Percentiles rank a stretch among this genome's conserved stretches.
Evolutionary conservation across 1,140 invertebrate genomes (phyloP).

Genomic region (Drosophila persimilis): DNA sequence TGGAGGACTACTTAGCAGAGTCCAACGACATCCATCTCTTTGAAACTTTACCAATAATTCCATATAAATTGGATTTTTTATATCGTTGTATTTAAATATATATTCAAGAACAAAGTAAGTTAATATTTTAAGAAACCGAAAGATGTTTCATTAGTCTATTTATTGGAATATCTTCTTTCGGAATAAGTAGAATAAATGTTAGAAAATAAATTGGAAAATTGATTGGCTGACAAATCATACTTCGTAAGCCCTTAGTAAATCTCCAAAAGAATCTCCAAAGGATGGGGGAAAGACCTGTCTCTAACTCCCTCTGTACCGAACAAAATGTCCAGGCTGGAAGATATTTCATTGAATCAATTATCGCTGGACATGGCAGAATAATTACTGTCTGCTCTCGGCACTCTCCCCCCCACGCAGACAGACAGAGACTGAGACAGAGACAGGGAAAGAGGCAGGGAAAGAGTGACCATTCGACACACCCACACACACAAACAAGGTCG

Average conservation of each 20-base stretch:
- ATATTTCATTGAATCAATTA: conserved; percentile 82
- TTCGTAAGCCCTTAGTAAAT: conserved; percentile 30
- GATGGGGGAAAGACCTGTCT: not conserved
- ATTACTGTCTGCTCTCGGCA: conserved; percentile 70
- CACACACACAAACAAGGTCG: conserved; percentile 59
- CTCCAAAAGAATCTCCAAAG: conserved; percentile 2
- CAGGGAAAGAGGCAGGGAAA: not conserved
- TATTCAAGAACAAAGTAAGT: too few species aligned
- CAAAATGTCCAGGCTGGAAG: conserved; percentile 36
- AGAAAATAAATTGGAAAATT: not conserved
- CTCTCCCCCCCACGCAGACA: conserved; percentile 28
- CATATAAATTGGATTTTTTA: too few species aligned
- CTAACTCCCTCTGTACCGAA: not conserved
- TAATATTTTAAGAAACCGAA: too few species aligned
- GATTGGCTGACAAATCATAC: conserved; percentile 12
- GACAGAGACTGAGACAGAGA: conserved; percentile 23
- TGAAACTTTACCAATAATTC: too few species aligned
- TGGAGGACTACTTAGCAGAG: conserved; percentile 3
- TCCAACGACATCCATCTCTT: too few species aligned
- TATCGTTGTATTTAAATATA: too few species aligned
- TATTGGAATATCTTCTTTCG: too few species aligned
- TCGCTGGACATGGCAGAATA: conserved; percentile 80
- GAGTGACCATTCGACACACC: not conserved
- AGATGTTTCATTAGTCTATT: too few species aligned
- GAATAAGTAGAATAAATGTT: too few species aligned